Conservation (phyloP, 2,113 vertebrate species). For the Takifugu bimaculatus region DNA sequence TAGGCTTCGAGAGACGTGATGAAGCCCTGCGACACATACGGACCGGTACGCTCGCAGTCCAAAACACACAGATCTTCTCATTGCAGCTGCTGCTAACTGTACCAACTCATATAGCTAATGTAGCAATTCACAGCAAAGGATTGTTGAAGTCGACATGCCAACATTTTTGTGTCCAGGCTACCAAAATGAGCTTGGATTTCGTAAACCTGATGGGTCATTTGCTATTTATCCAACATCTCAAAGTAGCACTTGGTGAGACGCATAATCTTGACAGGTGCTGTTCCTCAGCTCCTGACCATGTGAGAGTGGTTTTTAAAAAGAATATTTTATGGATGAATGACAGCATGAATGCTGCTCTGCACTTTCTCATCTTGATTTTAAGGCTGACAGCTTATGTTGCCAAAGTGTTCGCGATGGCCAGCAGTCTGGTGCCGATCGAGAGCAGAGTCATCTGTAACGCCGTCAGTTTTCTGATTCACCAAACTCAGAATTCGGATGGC, state of each 20-base stretch:
- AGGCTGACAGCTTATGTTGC: slow-evolving; percentile 89
- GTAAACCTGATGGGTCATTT: slow-evolving; percentile 20
- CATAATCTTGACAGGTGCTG: background rate
- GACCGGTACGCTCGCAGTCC: slow-evolving; percentile 43
- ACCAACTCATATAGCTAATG: too few species aligned
- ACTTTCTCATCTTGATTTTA: background rate
- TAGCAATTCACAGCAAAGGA: too few species aligned
- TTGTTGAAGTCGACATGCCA: too few species aligned
- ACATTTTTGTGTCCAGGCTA: slow-evolving; percentile 9
- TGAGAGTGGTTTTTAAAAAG: background rate
- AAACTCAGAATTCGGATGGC: slow-evolving; percentile 78
- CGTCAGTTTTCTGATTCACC: slow-evolving; percentile 82
- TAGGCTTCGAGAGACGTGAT: slow-evolving; percentile 44
- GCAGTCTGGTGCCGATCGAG: slow-evolving; percentile 62
- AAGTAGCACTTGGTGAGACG: slow-evolving; percentile 17
- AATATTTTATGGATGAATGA: accelerated
- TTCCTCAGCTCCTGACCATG: accelerated
- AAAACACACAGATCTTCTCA: too few species aligned
- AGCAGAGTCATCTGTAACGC: slow-evolving; percentile 76
- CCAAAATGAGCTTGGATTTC: background rate
- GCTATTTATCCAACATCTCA: background rate
- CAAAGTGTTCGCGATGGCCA: slow-evolving; percentile 84
- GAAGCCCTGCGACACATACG: slow-evolving; percentile 57
- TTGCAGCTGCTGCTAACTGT: too few species aligned
- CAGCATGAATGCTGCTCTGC: background rate